Base-by-base conservation (phyloP, 2,888 invertebrate species). In the Patella caerulea region DNA sequence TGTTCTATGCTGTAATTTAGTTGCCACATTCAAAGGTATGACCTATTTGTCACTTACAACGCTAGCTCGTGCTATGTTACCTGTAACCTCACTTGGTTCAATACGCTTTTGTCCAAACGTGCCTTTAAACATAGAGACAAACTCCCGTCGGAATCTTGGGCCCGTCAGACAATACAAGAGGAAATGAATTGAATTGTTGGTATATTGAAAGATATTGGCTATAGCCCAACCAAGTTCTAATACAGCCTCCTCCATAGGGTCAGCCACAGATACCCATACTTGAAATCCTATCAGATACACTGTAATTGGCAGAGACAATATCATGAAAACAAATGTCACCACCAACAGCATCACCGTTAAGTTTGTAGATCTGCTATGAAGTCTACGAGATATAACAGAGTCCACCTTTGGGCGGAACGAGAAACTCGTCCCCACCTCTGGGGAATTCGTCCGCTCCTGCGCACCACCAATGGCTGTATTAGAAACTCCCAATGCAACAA, bases 91-190 rank as follows among this genome's bases (percentile, higher is more conserved):
- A 24, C 65, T 65, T 0, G 65, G 65, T 65, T 65, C 65, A 65
- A 65, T 24, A 24, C 24, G 19, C 24, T 65, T 65, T 24, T 65
- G 65, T 65, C 65, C 65, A 65, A 65, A 65, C 14, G 19, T 65
- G 2, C 24, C 24, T 65, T 65, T 65, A 65, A 65, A 83, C 75
- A 86, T 74, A 3, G 69, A 54, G 34, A 77, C 72, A 59, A 88
- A 74, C 78, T 86, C 87, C 19, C 81, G 80, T 17, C 88, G 74
- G 72, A 88, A 88, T 65, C 82, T 78, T 0, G 87, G 86, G 12
- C 86, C 85, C 0, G 87, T 88, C 24, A 88, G 79, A 74, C 87
- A 88, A 73, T 88, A 88, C 29, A 88, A 78, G 76, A 88, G 87
- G 80, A 88, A 86, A 79, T 88, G 87, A 17, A 86, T 79, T 3